Percentiles rank a stretch among this genome's conserved stretches.
These are phyloP conservation scores for Lycia hirtaria DNA, from an alignment of 2,888 invertebrate genomes.

Conservation along the genomic window DNA sequence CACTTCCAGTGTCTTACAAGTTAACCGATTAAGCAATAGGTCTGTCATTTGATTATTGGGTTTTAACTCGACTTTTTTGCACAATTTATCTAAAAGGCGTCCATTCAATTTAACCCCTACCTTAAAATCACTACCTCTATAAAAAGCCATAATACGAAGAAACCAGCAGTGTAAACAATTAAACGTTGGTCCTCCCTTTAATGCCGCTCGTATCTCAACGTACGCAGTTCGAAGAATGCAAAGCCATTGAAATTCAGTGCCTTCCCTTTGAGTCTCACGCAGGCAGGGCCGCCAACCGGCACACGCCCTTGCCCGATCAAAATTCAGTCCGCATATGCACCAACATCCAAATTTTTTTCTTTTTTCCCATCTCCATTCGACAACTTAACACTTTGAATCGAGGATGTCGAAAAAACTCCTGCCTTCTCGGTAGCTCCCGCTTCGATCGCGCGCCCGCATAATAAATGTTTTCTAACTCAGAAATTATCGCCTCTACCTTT, in stretches of 20 bases:
- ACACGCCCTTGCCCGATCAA: conserved; percentile 55
- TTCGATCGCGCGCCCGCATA: conserved; percentile 54
- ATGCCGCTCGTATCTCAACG: conserved; percentile 4
- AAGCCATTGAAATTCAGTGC: conserved; percentile 46
- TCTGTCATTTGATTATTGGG: too few relatives aligned
- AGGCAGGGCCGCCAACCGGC: conserved; percentile 31
- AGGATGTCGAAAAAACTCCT: conserved; percentile 65
- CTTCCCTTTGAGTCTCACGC: conserved; percentile 21
- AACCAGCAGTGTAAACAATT: conserved; percentile 19
- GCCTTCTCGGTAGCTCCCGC: conserved; percentile 51
- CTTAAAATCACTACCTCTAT: background rate
- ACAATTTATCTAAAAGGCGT: background rate
- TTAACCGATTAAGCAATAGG: too few relatives aligned
- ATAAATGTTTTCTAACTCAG: conserved; percentile 56
- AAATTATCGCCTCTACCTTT: conserved; percentile 52
- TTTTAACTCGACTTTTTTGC: background rate
- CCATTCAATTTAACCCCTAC: background rate
- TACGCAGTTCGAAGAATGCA: conserved; percentile 29
- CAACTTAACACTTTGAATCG: conserved; percentile 66
- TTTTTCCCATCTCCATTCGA: conserved; percentile 64
- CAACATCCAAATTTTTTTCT: conserved; percentile 59
- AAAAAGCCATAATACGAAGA: conserved; percentile 7
- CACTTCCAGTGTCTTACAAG: too few relatives aligned
- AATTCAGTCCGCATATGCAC: conserved; percentile 63
- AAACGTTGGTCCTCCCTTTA: conserved; percentile 10